phyloP scores from a whole-genome alignment of 2,888 invertebrate genomes.

The Agrotis clavis region DNA sequence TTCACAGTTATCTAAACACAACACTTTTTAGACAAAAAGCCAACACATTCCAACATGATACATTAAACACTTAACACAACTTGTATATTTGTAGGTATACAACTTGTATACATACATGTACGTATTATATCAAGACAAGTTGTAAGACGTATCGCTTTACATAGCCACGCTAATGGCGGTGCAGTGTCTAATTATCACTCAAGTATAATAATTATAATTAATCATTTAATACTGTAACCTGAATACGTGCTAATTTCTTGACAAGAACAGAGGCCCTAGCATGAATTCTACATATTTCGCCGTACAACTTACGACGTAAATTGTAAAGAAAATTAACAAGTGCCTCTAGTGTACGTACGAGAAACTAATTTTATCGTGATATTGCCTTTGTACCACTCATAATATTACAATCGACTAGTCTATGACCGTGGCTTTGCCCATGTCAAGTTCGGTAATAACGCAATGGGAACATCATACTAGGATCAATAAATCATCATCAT shows the following conservation, averaged over 20 bases:
- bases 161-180: slow-evolving; percentile 43
- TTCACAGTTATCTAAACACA: slow-evolving; percentile 5
- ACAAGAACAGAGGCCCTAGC: not conserved
- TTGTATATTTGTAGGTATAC: not conserved
- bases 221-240: slow-evolving; percentile 17
- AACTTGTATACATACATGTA: slow-evolving; percentile 2
- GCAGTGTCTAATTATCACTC: slow-evolving; percentile 49
- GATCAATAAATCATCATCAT: no score
- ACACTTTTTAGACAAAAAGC: slow-evolving; percentile 10
- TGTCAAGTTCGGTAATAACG: no score
- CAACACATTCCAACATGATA: slow-evolving; percentile 19
- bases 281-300: no score
- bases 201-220: slow-evolving; percentile 33
- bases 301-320: no score
- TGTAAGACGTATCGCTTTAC: slow-evolving; percentile 40
- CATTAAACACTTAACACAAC: slow-evolving; percentile 12
- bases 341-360: no score
- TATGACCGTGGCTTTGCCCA: no score
- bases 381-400: no score
- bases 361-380: no score
- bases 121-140: not conserved
- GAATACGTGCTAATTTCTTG: not conserved
- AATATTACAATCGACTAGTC: no score
- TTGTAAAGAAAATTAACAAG: no score
- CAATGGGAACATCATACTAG: no score